Evolutionary conservation across 1,140 invertebrate species (phyloP).

Genomic region (Neelides sp.): DNA sequence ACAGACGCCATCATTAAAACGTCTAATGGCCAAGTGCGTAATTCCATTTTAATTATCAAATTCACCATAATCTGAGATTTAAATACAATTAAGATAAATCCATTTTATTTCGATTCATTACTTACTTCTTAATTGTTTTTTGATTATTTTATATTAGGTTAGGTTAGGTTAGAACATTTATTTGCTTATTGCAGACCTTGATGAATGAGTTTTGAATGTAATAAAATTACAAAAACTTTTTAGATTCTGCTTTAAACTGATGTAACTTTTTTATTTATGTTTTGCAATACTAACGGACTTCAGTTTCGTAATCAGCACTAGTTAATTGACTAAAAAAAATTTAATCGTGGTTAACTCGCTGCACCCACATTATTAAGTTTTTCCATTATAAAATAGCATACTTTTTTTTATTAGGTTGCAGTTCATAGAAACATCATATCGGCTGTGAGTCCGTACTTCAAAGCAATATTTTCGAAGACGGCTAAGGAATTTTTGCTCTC

Average conservation of each 20-base stretch:
- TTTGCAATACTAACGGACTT: too few relatives aligned
- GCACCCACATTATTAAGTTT: too few relatives aligned
- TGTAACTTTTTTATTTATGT: too few relatives aligned
- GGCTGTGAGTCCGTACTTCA: constrained; percentile 53
- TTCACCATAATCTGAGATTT: background rate
- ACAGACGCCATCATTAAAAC: background rate
- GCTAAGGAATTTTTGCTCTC: constrained; percentile 41
- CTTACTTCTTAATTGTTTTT: background rate
- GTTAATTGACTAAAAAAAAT: too few relatives aligned
- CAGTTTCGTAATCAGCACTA: too few relatives aligned
- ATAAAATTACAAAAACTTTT: background rate
- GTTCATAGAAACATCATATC: constrained; percentile 52
- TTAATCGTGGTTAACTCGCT: too few relatives aligned
- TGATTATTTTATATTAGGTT: background rate
- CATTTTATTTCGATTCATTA: background rate
- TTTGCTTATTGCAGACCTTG: background rate
- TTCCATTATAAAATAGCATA: too few relatives aligned
- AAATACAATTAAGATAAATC: background rate
- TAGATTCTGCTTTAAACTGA: background rate
- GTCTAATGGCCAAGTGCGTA: background rate
- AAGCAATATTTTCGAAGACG: constrained; percentile 50
- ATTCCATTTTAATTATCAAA: background rate
- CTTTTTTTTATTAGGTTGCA: constrained; percentile 36
- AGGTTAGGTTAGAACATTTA: background rate
- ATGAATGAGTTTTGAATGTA: background rate